Conservation (phyloP, 2,113 vertebrate species). For the Baryphthengus martii region DNA sequence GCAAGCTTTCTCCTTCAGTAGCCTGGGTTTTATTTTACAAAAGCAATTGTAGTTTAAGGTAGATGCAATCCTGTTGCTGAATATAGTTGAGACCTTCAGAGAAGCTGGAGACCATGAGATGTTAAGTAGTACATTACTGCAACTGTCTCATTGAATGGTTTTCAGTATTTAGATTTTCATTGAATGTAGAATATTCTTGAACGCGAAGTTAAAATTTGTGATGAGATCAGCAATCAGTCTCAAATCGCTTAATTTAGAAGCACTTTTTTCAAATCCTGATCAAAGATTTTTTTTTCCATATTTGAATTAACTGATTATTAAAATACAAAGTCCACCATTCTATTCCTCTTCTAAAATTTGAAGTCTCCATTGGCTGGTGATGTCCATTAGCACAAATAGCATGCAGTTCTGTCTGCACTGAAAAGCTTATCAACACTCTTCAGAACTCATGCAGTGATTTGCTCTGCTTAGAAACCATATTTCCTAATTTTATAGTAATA, state of each 20-base stretch:
- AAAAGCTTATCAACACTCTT: not conserved
- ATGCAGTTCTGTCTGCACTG: not conserved
- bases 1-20: not conserved
- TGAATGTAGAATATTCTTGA: not conserved
- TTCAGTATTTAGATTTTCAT: not conserved
- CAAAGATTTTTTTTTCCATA: not conserved
- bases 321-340: not conserved
- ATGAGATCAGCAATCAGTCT: not conserved
- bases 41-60: not conserved
- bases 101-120: not conserved
- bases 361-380: not conserved
- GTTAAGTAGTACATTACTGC: not conserved
- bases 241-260: not conserved
- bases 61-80: not conserved
- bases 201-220: not conserved
- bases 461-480: not conserved
- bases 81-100: not conserved
- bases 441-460: not conserved
- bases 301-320: not conserved
- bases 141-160: not conserved
- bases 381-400: not conserved
- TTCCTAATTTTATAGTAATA: not conserved
- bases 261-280: not conserved
- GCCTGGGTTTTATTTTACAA: not conserved
- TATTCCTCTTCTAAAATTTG: not conserved